Base-by-base conservation (phyloP, 2,888 invertebrate genomes). In the Caenorhabditis macrosperma region DNA sequence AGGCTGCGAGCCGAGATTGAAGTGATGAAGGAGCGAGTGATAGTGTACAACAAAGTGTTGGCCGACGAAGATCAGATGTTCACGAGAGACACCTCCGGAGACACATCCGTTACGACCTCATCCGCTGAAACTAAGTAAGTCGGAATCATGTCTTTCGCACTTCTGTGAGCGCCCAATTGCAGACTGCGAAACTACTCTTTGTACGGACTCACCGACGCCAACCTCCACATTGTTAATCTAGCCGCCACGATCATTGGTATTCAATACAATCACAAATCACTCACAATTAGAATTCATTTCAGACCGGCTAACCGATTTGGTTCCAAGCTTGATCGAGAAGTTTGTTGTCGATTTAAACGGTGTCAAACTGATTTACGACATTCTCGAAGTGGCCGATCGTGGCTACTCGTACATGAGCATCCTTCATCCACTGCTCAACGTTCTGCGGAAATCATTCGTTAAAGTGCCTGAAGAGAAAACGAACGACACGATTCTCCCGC, bases 311-410 rank as follows among this genome's bases (percentile, higher is more conserved):
- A 68, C 68, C 4, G 55, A 55, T 17, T 33, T 76, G 12, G 54
- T 68, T n/a, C 76, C 76, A 22, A 48, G 35, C 2, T 63, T 76
- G 7, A 24, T 63, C n/a, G 48, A 55, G n/a, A 46, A 28, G 10
- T 68, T 76, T n/a, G 76, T 76, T 5, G 38, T 63, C 5, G 60
- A 76, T 9, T 22, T 68, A n/a, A 57, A 76, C 35, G 76, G 76
- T n/a, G 38, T 76, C 24, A 35, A 63, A 28, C 50, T 41, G 1
- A 24, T 63, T 10, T 57, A 48, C 22, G 63, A 63, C n/a, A 68
- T 76, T 30, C 54, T 76, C 2, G 24, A 22, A 7, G 76, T 76
- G 1, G 68, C 76, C 12, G 76, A 76, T 30, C 76, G 50, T 15
- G 68, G 76, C 28, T 28, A 28, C 10, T 28, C 69, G 6, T 69